Evolutionary conservation across 2,888 invertebrate species (phyloP), one percentile per base, ranked within the genome.

Genomic region (Thereva unica): DNA sequence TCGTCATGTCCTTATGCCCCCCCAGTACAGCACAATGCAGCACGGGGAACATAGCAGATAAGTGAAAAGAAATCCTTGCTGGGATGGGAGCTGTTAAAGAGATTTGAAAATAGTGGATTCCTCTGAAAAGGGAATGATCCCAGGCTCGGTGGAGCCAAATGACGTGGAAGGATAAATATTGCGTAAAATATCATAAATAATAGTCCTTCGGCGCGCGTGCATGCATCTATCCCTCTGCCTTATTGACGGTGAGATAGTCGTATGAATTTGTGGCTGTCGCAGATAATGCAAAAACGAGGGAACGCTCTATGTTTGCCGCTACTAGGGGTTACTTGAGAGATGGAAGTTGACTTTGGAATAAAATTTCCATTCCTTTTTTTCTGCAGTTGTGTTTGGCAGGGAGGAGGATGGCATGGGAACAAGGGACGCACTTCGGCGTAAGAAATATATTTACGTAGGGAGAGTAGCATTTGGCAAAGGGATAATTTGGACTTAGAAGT

Each of bases 111-210:
- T 23, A 23, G 23, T 23, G 2, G 23, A 23, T 23, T 23, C 23
- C 23, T 23, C 23, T 23, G 38, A 37, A 53, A 44, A 53, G 34
- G 53, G 53, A 23, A 23, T 23, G 23, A 23, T 23, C 23, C 23
- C 23, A 23, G 23, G 23, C 23, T 53, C 53, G 38, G 37, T 23
- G 37, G 47, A 34, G 38, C 40, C 23, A 23, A 68, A 68, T 68
- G 68, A 66, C 55, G 68, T 68, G 66, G 55, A 66, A 68, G 65
- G 57, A 61, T 66, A 64, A 59, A 65, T 68, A 61, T 65, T 65
- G 45, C 57, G 54, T 66, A 57, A 68, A 68, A 56, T 64, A 59
- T 61, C 57, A 61, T 61, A 68, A 66, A 65, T 65, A 54, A 65
- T 55, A 59, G 57, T 47, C 47, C 23, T 37, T 47, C 8, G 57